These are phyloP conservation scores for Drosophila orena DNA, from an alignment of 1,140 invertebrate species.

Conservation along the genomic window DNA sequence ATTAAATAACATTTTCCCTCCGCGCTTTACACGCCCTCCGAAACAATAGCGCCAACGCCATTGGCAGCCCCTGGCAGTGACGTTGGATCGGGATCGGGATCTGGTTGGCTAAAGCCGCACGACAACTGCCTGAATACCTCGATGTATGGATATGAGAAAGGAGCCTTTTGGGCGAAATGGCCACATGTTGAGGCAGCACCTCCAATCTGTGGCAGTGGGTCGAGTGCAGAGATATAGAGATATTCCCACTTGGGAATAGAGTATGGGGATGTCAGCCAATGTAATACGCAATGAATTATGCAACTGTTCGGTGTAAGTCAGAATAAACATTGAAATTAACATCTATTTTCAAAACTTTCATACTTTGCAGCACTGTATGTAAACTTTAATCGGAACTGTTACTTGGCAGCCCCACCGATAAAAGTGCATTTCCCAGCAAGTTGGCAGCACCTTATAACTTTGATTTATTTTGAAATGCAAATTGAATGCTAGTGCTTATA, in stretches of 20 bases:
- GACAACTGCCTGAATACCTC: conserved; percentile 2
- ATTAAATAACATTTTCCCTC: conserved; percentile 78
- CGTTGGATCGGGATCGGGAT: conserved; percentile 1
- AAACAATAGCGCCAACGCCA: conserved; percentile 39
- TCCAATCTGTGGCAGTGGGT: background rate
- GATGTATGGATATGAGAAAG: background rate
- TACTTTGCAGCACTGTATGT: background rate
- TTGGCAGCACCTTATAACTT: background rate
- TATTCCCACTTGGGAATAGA: too few relatives aligned
- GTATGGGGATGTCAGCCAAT: too few relatives aligned
- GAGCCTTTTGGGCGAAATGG: background rate
- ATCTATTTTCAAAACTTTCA: too few relatives aligned
- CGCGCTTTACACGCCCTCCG: conserved; percentile 60
- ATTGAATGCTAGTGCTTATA: background rate
- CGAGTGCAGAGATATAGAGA: background rate
- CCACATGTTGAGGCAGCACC: background rate
- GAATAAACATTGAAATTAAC: too few relatives aligned
- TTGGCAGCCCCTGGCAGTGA: conserved; percentile 23
- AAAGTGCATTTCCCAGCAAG: background rate
- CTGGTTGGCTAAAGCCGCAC: conserved; percentile 2
- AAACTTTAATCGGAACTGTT: background rate
- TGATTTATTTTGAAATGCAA: background rate
- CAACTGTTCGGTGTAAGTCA: too few relatives aligned
- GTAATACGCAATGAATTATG: too few relatives aligned
- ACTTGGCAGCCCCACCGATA: background rate